phyloP scores from a whole-genome alignment of 37 sponge, comb jelly and placozoan species.

The Diacarnus erythraeanus region DNA sequence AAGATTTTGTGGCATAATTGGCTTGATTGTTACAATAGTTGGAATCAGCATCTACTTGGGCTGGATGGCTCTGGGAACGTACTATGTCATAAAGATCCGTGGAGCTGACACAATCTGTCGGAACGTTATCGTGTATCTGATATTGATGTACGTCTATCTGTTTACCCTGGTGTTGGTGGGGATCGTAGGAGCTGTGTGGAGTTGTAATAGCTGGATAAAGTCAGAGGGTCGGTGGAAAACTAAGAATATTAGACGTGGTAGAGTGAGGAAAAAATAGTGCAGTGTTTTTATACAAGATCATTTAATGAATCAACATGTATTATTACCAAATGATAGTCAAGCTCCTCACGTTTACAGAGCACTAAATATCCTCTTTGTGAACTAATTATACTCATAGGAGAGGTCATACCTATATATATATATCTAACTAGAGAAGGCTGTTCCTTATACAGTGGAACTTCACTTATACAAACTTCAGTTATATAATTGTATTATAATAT shows the following conservation, averaged over 20 bases:
- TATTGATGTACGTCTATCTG: constrained; percentile 27
- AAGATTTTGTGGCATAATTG: background rate
- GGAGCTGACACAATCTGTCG: background rate
- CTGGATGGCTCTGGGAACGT: constrained; percentile 38
- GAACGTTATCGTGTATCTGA: constrained; percentile 20
- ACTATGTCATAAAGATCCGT: constrained; percentile 3
- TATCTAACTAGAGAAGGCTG: no score
- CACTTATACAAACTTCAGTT: no score
- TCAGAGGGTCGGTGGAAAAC: background rate
- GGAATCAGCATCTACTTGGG: constrained; percentile 8
- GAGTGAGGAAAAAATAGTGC: background rate
- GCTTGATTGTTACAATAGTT: background rate
- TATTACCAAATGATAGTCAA: no score
- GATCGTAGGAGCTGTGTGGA: constrained; percentile 15
- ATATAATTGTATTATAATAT: no score
- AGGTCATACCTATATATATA: no score
- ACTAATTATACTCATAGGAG: no score
- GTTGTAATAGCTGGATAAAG: constrained; percentile 8
- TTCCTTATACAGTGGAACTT: no score
- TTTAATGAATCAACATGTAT: no score
- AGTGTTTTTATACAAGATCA: no score
- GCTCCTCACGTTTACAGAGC: no score
- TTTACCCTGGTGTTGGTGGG: constrained; percentile 16
- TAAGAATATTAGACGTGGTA: background rate
- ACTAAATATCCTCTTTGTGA: no score